phyloP scores from a whole-genome alignment of 2,888 invertebrate genomes.

The Chelonus formosanus region DNA sequence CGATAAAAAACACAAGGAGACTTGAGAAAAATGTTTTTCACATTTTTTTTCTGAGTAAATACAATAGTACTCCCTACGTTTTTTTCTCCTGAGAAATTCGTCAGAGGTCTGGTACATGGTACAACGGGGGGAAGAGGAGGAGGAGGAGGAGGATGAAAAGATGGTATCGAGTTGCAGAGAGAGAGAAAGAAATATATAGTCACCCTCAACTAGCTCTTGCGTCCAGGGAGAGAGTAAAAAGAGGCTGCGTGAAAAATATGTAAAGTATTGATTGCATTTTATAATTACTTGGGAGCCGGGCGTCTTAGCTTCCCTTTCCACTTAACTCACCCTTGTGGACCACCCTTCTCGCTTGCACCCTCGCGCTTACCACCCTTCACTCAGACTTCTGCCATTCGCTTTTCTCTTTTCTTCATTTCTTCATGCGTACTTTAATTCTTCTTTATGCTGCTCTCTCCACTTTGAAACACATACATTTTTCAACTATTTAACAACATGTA shows the following conservation, averaged over 20 bases:
- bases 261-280: slow-evolving; percentile 66
- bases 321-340: slow-evolving; percentile 17
- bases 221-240: slow-evolving; percentile 16
- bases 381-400: slow-evolving; percentile 36
- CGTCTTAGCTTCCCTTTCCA: slow-evolving; percentile 63
- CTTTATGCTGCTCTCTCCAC: slow-evolving; percentile 26
- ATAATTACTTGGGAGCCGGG: slow-evolving; percentile 65
- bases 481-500: not conserved
- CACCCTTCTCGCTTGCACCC: slow-evolving; percentile 16
- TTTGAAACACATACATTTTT: slow-evolving; percentile 23
- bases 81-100: slow-evolving; percentile 27
- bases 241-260: slow-evolving; percentile 62
- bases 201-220: slow-evolving; percentile 13
- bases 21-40: slow-evolving; percentile 6
- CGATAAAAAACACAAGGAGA: no score
- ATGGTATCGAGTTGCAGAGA: not conserved
- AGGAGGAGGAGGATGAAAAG: no score
- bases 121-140: not conserved
- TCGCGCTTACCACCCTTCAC: slow-evolving; percentile 47
- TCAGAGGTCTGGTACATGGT: not conserved
- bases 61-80: slow-evolving; percentile 10
- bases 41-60: slow-evolving; percentile 4
- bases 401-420: slow-evolving; percentile 39
- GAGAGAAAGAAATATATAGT: slow-evolving; percentile 14
- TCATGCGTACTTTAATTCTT: slow-evolving; percentile 13